Conservation (phyloP, 1,140 invertebrate species). For the Contarinia nasturtii region DNA sequence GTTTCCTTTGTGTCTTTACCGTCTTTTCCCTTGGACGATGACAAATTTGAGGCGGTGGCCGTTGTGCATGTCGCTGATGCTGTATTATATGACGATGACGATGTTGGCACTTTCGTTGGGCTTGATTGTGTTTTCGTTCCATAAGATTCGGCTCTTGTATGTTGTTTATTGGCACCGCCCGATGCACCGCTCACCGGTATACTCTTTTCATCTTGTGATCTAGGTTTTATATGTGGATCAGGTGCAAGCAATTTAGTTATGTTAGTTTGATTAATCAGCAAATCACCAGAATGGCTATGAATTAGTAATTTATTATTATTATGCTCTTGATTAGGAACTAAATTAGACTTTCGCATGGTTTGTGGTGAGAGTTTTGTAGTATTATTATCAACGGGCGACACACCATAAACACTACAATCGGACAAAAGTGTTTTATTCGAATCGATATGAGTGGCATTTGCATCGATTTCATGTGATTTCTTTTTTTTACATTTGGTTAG, state of each 20-base stretch:
- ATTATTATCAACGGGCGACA: too few species aligned
- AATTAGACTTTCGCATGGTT: not conserved
- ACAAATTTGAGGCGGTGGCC: conserved; percentile 26
- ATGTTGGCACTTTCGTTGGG: conserved; percentile 8
- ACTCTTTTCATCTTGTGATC: not conserved
- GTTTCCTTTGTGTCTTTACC: conserved; percentile 2
- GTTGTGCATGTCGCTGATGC: conserved; percentile 5
- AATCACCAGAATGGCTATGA: not conserved
- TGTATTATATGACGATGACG: conserved; percentile 5
- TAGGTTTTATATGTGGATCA: not conserved
- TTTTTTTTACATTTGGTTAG: too few species aligned
- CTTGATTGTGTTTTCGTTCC: conserved; percentile 7
- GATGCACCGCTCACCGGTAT: not conserved
- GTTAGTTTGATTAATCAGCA: conserved; percentile 2
- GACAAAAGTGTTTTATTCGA: too few species aligned
- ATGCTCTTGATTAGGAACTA: too few species aligned
- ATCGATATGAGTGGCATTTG: too few species aligned
- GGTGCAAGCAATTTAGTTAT: conserved; percentile 3
- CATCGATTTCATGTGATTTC: too few species aligned
- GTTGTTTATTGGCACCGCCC: not conserved
- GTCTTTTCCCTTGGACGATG: conserved; percentile 21
- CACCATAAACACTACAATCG: too few species aligned
- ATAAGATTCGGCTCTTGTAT: conserved; percentile 8
- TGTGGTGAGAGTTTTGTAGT: not conserved
- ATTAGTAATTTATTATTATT: not conserved